Conservation (phyloP, 2,113 vertebrate genomes). For the Panthera leo region DNA sequence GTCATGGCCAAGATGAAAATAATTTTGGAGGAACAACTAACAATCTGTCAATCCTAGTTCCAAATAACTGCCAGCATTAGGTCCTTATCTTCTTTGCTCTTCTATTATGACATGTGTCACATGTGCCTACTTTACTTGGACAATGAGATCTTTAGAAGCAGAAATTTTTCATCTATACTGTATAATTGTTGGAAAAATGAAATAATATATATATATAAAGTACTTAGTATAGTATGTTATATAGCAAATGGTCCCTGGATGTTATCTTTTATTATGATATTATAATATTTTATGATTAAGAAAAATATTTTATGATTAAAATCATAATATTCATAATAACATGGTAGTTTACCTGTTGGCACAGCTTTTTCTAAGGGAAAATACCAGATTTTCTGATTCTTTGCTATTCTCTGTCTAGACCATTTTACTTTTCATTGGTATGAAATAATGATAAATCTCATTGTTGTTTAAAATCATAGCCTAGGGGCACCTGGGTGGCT, state of each 20-base stretch:
- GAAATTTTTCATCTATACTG: background rate
- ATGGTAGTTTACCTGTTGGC: background rate
- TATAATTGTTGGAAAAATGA: background rate
- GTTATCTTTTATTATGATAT: background rate
- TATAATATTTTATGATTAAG: background rate
- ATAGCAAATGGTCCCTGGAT: background rate
- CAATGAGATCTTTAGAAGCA: background rate
- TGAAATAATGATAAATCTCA: background rate
- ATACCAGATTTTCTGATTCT: background rate
- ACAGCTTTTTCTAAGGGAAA: background rate
- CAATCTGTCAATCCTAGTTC: background rate
- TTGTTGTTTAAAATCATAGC: conserved; percentile 19
- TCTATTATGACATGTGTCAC: background rate
- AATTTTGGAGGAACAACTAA: background rate
- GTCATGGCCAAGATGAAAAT: background rate
- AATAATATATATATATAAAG: background rate
- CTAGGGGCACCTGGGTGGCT: background rate
- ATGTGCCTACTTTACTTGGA: background rate
- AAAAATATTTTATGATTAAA: background rate
- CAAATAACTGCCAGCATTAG: background rate
- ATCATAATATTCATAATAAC: background rate
- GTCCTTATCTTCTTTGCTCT: background rate
- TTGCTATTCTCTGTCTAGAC: background rate
- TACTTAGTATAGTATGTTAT: background rate
- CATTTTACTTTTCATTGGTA: conserved; percentile 7